Evolutionary conservation across 2,888 invertebrate species (phyloP).

Genomic region (Apomyelois bistriatella): DNA sequence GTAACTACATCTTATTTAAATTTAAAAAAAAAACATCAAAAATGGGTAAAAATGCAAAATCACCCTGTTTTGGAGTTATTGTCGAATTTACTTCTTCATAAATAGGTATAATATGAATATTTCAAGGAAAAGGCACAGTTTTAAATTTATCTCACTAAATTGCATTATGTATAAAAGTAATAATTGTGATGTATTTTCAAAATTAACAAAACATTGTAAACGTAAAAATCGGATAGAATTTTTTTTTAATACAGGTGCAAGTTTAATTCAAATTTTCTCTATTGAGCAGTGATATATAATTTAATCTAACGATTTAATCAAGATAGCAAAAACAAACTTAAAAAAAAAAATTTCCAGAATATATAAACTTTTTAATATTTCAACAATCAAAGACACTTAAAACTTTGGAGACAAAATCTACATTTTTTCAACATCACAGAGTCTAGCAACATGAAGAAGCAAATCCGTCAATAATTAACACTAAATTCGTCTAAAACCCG

Average conservation of each 20-base stretch:
- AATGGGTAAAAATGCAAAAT: conserved; percentile 5
- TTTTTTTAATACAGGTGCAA: no score
- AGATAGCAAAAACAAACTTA: no score
- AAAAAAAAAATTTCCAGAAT: no score
- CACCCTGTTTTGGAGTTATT: conserved; percentile 5
- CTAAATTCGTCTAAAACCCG: conserved; percentile 1
- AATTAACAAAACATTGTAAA: no score
- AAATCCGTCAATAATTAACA: background rate
- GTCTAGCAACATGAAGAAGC: background rate
- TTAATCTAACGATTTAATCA: no score
- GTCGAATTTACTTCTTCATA: background rate
- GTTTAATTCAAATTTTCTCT: no score
- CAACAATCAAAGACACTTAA: no score
- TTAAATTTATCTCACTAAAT: background rate
- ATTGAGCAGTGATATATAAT: no score
- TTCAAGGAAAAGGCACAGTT: background rate
- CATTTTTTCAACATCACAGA: background rate
- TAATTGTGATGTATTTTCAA: no score
- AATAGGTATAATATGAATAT: background rate
- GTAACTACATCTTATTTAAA: background rate
- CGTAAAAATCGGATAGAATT: no score
- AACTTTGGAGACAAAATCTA: background rate
- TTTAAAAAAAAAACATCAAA: background rate
- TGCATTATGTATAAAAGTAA: background rate
- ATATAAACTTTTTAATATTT: no score